These are phyloP conservation scores for Hemitrygon akajei DNA, from an alignment of 2,797 vertebrate species.

Conservation along the genomic window DNA sequence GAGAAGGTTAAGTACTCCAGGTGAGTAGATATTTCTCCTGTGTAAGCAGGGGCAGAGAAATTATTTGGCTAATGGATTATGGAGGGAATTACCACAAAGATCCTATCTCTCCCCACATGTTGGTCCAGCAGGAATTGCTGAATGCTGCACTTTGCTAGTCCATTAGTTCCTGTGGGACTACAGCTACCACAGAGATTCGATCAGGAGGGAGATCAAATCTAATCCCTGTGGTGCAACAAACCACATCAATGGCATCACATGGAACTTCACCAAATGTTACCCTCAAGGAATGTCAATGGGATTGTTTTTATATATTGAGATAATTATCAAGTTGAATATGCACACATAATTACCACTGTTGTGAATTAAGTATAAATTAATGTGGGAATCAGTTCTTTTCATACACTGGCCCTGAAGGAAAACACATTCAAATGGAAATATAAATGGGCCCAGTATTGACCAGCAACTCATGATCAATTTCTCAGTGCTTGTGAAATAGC, in stretches of 20 bases:
- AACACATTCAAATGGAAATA: background rate
- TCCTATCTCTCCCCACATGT: background rate
- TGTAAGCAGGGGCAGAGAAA: background rate
- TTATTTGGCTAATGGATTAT: background rate
- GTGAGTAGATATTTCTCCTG: background rate
- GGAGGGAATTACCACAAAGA: background rate
- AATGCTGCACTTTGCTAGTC: background rate
- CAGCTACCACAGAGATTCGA: too few species aligned
- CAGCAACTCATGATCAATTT: background rate
- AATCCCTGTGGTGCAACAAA: too few species aligned
- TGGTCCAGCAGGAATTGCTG: background rate
- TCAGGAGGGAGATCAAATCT: background rate
- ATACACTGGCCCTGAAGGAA: background rate
- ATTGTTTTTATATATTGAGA: background rate
- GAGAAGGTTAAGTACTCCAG: background rate
- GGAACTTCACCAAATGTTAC: background rate
- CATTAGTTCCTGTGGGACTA: background rate
- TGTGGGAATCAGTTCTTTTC: background rate
- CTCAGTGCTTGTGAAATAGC: background rate
- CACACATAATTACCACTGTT: background rate
- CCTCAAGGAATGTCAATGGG: slow-evolving; percentile 4
- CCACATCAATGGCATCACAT: too few species aligned
- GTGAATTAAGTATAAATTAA: background rate
- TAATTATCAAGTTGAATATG: slow-evolving; percentile 19
- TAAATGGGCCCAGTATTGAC: background rate